Percentiles rank a stretch among this genome's conserved stretches.
phyloP scores from a whole-genome alignment of 1,140 invertebrate genomes.

The Diachasmimorpha longicaudata region DNA sequence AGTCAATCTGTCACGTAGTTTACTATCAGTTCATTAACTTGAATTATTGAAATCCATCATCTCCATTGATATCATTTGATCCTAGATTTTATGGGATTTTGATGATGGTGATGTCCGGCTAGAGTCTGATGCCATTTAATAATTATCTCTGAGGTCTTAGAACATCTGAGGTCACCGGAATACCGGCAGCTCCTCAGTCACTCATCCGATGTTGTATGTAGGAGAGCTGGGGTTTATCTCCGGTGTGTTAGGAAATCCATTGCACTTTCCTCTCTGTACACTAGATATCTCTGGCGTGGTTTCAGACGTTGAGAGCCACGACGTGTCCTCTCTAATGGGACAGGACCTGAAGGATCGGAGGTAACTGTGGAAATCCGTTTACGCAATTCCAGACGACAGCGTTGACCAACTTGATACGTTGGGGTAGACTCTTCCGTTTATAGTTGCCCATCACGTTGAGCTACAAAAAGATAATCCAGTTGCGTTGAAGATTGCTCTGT shows the following conservation, averaged over 20 bases:
- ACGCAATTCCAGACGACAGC: not conserved
- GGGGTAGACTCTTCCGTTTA: not conserved
- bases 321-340: constrained; percentile 22
- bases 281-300: not conserved
- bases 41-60: not conserved
- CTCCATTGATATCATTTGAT: too few species aligned
- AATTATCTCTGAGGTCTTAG: not conserved
- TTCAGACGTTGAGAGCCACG: not conserved
- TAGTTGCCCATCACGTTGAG: not conserved
- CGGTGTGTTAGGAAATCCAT: not conserved
- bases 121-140: not conserved
- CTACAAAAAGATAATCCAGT: not conserved
- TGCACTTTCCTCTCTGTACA: not conserved
- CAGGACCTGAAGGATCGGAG: constrained; percentile 9
- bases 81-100: too few species aligned
- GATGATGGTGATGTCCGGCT: too few species aligned
- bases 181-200: not conserved
- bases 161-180: not conserved
- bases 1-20: not conserved
- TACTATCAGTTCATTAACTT: not conserved
- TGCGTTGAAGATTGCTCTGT: not conserved
- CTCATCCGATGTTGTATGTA: not conserved
- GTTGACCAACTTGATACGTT: not conserved
- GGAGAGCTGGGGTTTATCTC: not conserved
- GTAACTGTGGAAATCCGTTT: constrained; percentile 6